Evolutionary conservation across 2,113 vertebrate genomes (phyloP), one percentile per base, ranked within the genome.

Genomic region (Leucopsar rothschildi): DNA sequence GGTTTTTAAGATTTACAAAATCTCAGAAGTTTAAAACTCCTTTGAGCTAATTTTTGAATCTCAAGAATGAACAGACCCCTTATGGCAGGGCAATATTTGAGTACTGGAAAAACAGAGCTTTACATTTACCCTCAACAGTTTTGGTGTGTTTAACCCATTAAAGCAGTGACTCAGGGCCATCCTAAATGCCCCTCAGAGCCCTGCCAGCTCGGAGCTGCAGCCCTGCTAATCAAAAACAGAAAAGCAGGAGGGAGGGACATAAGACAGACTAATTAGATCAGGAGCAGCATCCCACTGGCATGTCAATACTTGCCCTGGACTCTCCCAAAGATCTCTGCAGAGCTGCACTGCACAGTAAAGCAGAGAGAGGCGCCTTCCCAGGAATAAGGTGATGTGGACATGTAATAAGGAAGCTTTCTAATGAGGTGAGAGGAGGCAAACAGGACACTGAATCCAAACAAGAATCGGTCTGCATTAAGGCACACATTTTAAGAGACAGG

Each of bases 131-230:
- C 25, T 71, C 10, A 50, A 33, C 21, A 47, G 15, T 22, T 52
- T 68, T 12, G 6, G 28, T 11, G 64, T 20, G 12, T 56, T 65
- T 44, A 45, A 57, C 12, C 44, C 44, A 28, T 6, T 35, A 45
- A 33, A 60, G 39, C 45, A 45, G 64, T 0, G 0, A 16, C 15
- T 40, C 69, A 18, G 29, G 42, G 40, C 23, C 12, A 19, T 19
- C 52, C 69, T 6, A 12, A 56, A 57, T 8, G 10, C 27, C 47
- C 24, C 7, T 23, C 79, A 33, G 12, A 37, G 33, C 40, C 31
- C 25, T 16, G 50, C 40, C 90, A 68, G 61, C 61, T 49, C 35
- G 1, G 1, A 19, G 24, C 49, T 66, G 22, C 65, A 59, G 19
- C 31, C 29, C 4, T 61, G 40, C 49, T 92, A 60, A 85, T 65